These are phyloP conservation scores for Ctenoplectra terminalis DNA, from an alignment of 1,140 invertebrate species.

Conservation along the genomic window DNA sequence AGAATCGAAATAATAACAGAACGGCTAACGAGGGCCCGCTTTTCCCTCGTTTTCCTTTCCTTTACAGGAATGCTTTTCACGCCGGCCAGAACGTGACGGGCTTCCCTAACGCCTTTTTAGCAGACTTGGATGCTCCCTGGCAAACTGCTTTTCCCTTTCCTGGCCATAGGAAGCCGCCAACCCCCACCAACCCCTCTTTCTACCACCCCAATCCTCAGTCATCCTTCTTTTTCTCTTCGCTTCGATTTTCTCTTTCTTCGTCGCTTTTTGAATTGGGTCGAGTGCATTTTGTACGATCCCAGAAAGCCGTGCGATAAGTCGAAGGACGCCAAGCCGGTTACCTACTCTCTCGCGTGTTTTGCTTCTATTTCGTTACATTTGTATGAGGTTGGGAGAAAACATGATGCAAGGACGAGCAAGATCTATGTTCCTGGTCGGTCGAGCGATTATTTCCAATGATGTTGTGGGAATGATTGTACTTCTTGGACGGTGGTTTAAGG, in stretches of 20 bases:
- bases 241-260: conserved; percentile 39
- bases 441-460: not conserved
- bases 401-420: not conserved
- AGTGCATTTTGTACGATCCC: conserved; percentile 45
- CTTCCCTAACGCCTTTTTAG: conserved; percentile 56
- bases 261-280: conserved; percentile 45
- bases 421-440: not conserved
- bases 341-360: conserved; percentile 44
- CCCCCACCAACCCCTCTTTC: not conserved
- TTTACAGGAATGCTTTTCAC: conserved; percentile 60
- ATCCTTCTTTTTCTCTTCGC: conserved; percentile 1
- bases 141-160: conserved; percentile 53
- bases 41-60: conserved; percentile 59
- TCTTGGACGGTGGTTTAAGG: no score
- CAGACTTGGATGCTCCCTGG: conserved; percentile 40
- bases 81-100: conserved; percentile 60
- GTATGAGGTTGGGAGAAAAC: not conserved
- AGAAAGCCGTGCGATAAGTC: conserved; percentile 47
- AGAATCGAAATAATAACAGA: conserved; percentile 67
- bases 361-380: conserved; percentile 58
- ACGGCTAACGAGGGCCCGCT: conserved; percentile 59
- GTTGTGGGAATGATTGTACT: no score
- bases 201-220: not conserved
- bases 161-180: conserved; percentile 8
- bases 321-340: conserved; percentile 37